Conservation (phyloP, 2,888 invertebrate species). For the Drosophila borborema region DNA sequence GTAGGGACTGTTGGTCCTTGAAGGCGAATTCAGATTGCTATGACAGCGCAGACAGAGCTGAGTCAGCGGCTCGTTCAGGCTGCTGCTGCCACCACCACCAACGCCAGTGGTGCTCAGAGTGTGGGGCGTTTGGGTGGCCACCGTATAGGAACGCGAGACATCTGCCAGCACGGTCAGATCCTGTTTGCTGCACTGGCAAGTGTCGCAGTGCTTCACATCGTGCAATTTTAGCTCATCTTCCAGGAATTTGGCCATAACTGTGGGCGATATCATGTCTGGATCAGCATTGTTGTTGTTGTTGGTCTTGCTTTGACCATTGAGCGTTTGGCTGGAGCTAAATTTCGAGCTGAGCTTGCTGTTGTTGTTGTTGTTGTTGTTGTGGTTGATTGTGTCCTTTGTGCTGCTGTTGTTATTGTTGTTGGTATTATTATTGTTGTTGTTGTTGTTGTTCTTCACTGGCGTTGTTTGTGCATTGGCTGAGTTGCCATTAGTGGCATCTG, state of each 20-base stretch:
- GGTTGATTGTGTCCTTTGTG: conserved; percentile 34
- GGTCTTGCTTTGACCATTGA: conserved; percentile 37
- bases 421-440: conserved; percentile 23
- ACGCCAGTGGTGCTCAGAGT: conserved; percentile 82
- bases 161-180: conserved; percentile 86
- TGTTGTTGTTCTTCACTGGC: conserved; percentile 48
- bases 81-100: conserved; percentile 5
- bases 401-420: conserved; percentile 25
- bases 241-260: conserved; percentile 95
- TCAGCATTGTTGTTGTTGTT: conserved; percentile 48
- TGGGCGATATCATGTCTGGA: conserved; percentile 89
- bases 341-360: conserved; percentile 51
- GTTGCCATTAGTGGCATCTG: conserved; percentile 55
- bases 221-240: conserved; percentile 94
- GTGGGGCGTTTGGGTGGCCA: conserved; percentile 88
- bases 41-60: conserved; percentile 88
- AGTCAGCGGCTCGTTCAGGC: conserved; percentile 73
- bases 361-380: conserved; percentile 48
- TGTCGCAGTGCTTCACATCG: conserved; percentile 92
- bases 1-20: conserved; percentile 85
- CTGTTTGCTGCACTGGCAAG: conserved; percentile 89
- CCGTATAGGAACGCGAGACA: conserved; percentile 87
- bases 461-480: conserved; percentile 37
- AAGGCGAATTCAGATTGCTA: conserved; percentile 86
- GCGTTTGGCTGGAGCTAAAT: conserved; percentile 38